Evolutionary conservation across 2,888 invertebrate species (phyloP).

Genomic region (Ormyrus nitidulus): DNA sequence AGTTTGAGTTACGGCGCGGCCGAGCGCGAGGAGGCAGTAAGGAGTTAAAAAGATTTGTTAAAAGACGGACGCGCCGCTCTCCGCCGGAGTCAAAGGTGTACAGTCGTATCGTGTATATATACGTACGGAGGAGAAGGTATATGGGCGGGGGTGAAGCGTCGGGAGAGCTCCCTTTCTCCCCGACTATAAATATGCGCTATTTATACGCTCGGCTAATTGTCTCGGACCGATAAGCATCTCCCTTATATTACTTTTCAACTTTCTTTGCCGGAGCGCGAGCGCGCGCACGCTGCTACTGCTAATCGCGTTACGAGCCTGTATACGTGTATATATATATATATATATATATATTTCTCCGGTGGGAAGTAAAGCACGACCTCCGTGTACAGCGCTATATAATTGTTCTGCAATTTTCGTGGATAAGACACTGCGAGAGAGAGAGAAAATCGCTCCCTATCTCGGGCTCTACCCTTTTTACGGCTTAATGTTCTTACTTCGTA

Average conservation of each 20-base stretch:
- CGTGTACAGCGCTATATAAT: slow-evolving; percentile 33
- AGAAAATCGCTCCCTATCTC: slow-evolving; percentile 22
- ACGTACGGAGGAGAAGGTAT: not conserved
- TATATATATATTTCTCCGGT: slow-evolving; percentile 25
- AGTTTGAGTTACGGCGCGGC: slow-evolving; percentile 66
- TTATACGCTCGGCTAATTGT: slow-evolving; percentile 74
- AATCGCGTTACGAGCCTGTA: slow-evolving; percentile 53
- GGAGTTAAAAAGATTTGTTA: slow-evolving; percentile 37
- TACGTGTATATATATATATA: slow-evolving; percentile 21
- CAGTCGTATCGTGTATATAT: too few species aligned
- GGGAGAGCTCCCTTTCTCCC: slow-evolving; percentile 11
- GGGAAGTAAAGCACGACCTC: slow-evolving; percentile 25
- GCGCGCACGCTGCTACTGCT: slow-evolving; percentile 18
- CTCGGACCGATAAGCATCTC: slow-evolving; percentile 72
- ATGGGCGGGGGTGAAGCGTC: slow-evolving; percentile 65
- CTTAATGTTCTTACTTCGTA: slow-evolving; percentile 35
- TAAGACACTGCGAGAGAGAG: slow-evolving; percentile 31
- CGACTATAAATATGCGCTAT: slow-evolving; percentile 72
- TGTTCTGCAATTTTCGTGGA: slow-evolving; percentile 56
- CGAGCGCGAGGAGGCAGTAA: slow-evolving; percentile 46
- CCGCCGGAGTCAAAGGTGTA: slow-evolving; percentile 58
- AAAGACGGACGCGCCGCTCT: not conserved
- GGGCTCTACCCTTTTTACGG: slow-evolving; percentile 16
- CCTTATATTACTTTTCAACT: slow-evolving; percentile 69
- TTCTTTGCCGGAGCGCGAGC: slow-evolving; percentile 55